phyloP scores from a whole-genome alignment of 2,113 vertebrate species.

The Crocuta crocuta region DNA sequence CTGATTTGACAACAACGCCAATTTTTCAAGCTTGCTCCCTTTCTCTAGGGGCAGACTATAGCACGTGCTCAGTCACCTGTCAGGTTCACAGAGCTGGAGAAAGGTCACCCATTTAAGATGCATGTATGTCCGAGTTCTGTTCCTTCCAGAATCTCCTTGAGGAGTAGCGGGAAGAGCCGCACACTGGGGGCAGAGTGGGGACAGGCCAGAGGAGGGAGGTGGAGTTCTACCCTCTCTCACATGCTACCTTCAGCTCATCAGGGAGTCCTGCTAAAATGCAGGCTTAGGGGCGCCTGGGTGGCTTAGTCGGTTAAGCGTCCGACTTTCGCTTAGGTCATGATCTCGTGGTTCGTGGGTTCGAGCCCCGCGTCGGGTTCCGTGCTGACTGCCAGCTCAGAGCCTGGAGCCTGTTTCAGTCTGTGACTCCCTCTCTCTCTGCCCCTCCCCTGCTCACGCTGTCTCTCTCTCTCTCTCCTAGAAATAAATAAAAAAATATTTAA shows the following conservation, averaged over 20 bases:
- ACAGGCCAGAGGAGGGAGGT: neutral
- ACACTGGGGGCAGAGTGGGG: rapidly evolving
- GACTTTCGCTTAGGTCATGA: no score
- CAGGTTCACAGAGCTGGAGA: neutral
- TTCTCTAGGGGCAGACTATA: neutral
- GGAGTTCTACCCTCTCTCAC: neutral
- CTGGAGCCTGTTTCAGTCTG: no score
- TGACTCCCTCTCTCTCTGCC: no score
- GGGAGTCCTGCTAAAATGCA: neutral
- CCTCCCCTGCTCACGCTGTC: no score
- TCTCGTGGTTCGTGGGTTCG: no score
- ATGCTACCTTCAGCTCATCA: rapidly evolving
- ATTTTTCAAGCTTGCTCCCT: neutral
- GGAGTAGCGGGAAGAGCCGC: neutral
- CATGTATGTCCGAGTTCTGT: neutral
- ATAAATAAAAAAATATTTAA: no score
- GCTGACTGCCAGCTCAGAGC: no score
- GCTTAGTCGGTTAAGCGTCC: no score
- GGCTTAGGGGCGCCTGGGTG: neutral
- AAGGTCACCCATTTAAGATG: neutral
- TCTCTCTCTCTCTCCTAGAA: no score
- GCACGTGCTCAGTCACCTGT: neutral
- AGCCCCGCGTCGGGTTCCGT: no score
- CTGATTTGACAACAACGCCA: neutral
- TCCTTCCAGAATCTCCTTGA: neutral